Evolutionary conservation across 2,888 invertebrate genomes (phyloP).

Genomic region (Carterocephalus palaemon): DNA sequence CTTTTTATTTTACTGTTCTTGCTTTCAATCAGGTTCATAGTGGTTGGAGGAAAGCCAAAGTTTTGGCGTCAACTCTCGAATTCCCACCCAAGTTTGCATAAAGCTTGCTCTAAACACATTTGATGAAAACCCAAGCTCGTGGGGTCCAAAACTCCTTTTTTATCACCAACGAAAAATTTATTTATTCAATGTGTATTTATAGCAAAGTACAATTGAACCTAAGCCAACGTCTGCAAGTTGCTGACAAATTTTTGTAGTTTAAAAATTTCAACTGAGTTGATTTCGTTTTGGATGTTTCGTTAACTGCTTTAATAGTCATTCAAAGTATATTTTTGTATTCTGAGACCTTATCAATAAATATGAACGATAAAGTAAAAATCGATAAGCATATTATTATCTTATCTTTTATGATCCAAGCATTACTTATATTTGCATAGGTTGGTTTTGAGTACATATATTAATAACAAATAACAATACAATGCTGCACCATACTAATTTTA

Average conservation of each 20-base stretch:
- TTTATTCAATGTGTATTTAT: slow-evolving; percentile 53
- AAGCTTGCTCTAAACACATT: slow-evolving; percentile 55
- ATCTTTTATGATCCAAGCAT: slow-evolving; percentile 6
- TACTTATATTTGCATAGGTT: neutral
- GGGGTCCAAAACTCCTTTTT: slow-evolving; percentile 42
- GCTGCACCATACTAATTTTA: too few relatives aligned
- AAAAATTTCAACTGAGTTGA: slow-evolving; percentile 38
- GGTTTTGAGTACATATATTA: too few relatives aligned
- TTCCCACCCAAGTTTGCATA: slow-evolving; percentile 54
- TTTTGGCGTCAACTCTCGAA: slow-evolving; percentile 47
- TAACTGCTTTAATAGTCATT: slow-evolving; percentile 39
- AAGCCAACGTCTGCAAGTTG: slow-evolving; percentile 52
- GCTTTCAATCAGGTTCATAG: slow-evolving; percentile 38
- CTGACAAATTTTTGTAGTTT: slow-evolving; percentile 42
- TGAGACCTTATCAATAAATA: slow-evolving; percentile 15
- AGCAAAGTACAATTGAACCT: slow-evolving; percentile 43
- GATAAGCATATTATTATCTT: slow-evolving; percentile 24
- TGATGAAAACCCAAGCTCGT: slow-evolving; percentile 51
- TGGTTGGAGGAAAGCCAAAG: slow-evolving; percentile 54
- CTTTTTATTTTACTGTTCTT: slow-evolving; percentile 10
- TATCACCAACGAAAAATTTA: slow-evolving; percentile 47
- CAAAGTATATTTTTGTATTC: slow-evolving; percentile 29
- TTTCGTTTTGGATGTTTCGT: slow-evolving; percentile 33
- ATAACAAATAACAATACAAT: too few relatives aligned
- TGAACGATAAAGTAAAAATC: slow-evolving; percentile 25